These are phyloP conservation scores for Barypeithes pellucidus DNA, from an alignment of 2,888 invertebrate species.

Conservation along the genomic window DNA sequence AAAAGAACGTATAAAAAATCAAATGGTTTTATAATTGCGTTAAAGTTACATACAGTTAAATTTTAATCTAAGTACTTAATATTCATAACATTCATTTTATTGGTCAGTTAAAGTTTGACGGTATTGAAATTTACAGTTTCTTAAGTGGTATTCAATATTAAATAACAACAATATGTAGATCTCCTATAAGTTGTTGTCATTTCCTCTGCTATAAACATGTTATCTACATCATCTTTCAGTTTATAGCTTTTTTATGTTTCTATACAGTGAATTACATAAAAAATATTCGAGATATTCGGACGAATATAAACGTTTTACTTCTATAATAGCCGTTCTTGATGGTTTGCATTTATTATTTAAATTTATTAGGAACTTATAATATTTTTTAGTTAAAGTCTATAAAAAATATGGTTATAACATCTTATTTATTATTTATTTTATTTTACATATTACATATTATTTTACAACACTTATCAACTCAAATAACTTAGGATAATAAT, in stretches of 20 bases:
- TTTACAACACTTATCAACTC: no score
- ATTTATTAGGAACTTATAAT: background rate
- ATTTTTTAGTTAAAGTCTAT: no score
- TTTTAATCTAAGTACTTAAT: constrained; percentile 39
- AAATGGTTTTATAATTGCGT: constrained; percentile 15
- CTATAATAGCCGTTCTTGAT: constrained; percentile 3
- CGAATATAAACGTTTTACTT: constrained; percentile 17
- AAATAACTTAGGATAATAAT: no score
- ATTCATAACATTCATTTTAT: constrained; percentile 42
- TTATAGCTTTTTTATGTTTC: constrained; percentile 44
- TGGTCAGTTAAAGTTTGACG: constrained; percentile 41
- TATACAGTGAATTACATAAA: constrained; percentile 36
- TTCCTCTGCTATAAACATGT: constrained; percentile 29
- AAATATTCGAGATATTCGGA: constrained; percentile 22
- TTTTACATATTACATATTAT: no score
- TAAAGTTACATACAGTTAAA: constrained; percentile 26
- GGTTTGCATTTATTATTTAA: background rate
- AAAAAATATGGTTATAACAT: no score
- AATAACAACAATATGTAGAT: constrained; percentile 39
- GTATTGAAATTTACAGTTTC: constrained; percentile 50
- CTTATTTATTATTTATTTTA: no score
- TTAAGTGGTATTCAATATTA: constrained; percentile 47
- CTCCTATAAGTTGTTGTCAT: constrained; percentile 41
- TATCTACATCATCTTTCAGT: constrained; percentile 38
- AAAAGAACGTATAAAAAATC: constrained; percentile 2